Conservation (phyloP, 2,797 vertebrate species). For the Tapirus indicus region DNA sequence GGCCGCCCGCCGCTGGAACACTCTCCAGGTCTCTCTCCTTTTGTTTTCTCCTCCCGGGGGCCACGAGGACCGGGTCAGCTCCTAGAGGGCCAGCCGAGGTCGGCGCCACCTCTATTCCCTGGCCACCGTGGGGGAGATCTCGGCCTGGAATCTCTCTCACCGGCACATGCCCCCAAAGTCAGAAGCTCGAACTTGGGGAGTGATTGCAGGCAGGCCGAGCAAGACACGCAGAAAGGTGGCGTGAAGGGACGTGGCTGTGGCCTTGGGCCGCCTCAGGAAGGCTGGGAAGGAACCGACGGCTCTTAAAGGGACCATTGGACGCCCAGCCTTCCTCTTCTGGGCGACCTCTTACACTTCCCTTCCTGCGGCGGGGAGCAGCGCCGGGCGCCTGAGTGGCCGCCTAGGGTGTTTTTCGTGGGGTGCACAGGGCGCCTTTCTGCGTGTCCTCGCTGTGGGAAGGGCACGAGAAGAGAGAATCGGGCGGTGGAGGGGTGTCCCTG, state of each 20-base stretch:
- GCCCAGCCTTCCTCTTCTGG: not conserved
- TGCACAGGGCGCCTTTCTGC: not conserved
- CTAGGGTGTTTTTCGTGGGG: not conserved
- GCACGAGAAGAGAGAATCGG: not conserved
- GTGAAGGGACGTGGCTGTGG: not conserved
- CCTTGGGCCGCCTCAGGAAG: not conserved
- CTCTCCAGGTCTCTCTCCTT: slow-evolving; percentile 67
- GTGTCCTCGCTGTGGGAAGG: not conserved
- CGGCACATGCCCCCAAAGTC: not conserved
- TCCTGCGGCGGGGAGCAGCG: not conserved
- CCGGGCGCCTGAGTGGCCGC: not conserved
- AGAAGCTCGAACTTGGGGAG: not conserved
- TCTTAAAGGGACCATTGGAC: not conserved
- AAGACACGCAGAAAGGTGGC: not conserved
- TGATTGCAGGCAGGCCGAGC: not conserved
- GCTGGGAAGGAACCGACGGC: not conserved
- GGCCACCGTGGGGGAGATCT: not conserved
- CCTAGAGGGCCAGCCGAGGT: not conserved
- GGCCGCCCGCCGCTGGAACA: slow-evolving; percentile 15
- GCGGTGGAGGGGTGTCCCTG: not conserved
- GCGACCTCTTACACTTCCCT: not conserved
- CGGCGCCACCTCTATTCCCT: not conserved
- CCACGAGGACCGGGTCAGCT: not conserved
- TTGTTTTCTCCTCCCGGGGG: slow-evolving; percentile 51
- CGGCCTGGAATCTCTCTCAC: not conserved